Percentiles rank a stretch among this genome's conserved stretches.
Conservation (phyloP, 2,797 vertebrate genomes). For the Hirundo rustica region DNA sequence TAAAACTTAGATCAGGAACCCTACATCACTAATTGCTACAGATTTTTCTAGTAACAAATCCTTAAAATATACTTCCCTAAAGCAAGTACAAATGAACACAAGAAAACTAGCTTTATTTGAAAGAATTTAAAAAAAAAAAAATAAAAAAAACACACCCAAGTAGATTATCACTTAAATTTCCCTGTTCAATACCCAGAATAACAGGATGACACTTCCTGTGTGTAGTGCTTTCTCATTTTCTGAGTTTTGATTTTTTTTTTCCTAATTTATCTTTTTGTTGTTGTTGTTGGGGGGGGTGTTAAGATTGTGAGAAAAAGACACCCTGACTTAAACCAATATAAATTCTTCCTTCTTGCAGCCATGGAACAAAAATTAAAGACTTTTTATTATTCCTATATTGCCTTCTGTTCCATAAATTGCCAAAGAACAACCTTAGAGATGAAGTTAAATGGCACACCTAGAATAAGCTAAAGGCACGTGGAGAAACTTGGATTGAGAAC, state of each 20-base stretch:
- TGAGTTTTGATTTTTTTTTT: accelerated
- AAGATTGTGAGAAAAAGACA: neutral
- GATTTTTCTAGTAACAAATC: neutral
- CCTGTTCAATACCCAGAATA: neutral
- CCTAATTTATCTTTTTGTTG: neutral
- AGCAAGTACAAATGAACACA: neutral
- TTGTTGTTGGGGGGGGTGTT: neutral
- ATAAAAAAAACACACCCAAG: too few relatives aligned
- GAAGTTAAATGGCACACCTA: neutral
- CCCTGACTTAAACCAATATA: accelerated
- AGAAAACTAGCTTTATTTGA: neutral
- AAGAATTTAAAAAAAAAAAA: neutral
- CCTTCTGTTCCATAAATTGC: neutral
- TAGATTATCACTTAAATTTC: neutral
- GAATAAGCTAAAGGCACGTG: neutral
- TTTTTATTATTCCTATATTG: neutral
- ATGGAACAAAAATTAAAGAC: neutral
- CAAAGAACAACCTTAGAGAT: neutral
- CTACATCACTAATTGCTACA: neutral
- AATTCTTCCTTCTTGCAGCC: neutral
- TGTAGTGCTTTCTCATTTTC: neutral
- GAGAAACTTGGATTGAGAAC: neutral
- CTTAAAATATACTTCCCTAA: neutral
- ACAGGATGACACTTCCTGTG: neutral
- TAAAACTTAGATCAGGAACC: neutral